Conservation (phyloP, 2,888 invertebrate species). For the Andrena praecox region DNA sequence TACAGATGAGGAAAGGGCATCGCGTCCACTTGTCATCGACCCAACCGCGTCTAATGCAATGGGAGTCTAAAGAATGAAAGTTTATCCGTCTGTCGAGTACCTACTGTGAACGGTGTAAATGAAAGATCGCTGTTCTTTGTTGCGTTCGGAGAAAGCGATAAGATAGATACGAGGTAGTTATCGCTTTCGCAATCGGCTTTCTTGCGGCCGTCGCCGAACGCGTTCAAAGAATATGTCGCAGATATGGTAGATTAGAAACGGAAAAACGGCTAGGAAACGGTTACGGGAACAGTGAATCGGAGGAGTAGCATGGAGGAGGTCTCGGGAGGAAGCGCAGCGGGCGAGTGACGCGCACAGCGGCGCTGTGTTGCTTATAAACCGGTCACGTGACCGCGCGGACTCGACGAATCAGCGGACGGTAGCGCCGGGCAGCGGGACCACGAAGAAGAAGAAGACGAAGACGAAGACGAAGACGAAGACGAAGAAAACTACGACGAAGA, state of each 20-base stretch:
- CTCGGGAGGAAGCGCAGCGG: constrained; percentile 39
- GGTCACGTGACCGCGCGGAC: constrained; percentile 62
- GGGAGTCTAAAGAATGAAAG: not conserved
- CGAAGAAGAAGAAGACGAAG: constrained; percentile 15
- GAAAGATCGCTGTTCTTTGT: not conserved
- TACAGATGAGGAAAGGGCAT: no score
- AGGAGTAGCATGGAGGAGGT: not conserved
- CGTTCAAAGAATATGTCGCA: no score
- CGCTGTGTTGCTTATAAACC: constrained; percentile 63
- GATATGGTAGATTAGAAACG: no score
- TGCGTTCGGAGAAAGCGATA: constrained; percentile 23
- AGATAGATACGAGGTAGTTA: constrained; percentile 3
- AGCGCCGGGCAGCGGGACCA: constrained; percentile 39
- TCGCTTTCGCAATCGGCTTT: not conserved
- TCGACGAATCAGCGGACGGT: constrained; percentile 63
- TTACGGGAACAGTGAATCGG: not conserved
- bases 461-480: not conserved
- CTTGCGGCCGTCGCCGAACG: no score
- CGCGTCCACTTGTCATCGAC: not conserved
- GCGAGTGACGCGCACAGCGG: constrained; percentile 50
- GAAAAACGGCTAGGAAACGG: not conserved
- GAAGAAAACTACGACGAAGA: not conserved
- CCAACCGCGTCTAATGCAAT: not conserved
- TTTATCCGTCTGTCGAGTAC: constrained; percentile 3
- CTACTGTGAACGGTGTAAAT: not conserved